Evolutionary conservation across 2,888 invertebrate species (phyloP), one percentile per base, ranked within the genome.

Genomic region (Aplocera efformata): DNA sequence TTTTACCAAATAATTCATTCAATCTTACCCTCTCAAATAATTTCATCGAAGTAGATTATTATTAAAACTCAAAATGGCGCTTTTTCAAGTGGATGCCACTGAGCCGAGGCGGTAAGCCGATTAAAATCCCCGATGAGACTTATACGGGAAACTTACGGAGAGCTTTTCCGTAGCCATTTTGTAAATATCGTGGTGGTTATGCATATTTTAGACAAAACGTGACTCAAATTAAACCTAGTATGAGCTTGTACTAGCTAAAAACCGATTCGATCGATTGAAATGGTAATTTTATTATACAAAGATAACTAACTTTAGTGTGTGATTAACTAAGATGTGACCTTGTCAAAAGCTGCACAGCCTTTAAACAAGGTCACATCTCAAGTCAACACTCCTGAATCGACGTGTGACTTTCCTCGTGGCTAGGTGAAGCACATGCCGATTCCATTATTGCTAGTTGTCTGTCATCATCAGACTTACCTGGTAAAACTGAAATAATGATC

Each of bases 111-210:
- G 56, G 68, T 82, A 84, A 85, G 83, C 77, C 76, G 85, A 84
- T 84, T 84, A 83, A 79, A 73, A 73, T 67, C 66, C 72, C 72
- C 64, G 63, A 71, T 72, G 73, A 72, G 73, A 70, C 72, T 71
- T 74, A 65, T 57, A 58, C 50, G 52, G 32, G 27, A 32, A 43
- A 66, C 56, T 58, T 33, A 71, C 51, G 41, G 45, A 5, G 7
- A 8, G 22, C 2, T 45, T 10, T 33, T 8, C 32, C 20, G 7
- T 6, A 4, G 3, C 33, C 36, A 28, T 30, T 31, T 13, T 17
- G 13, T 17, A 17, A 17, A 5, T 17, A 17, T 17, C 13, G 5
- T 17, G 13, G 13, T 17, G 13, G 13, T 17, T 17, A 5, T 17
- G 13, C 13, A 3, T 17, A 17, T 3, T 17, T 17, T 17, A 3